Conservation (phyloP, 2,797 vertebrate genomes). For the Florisuga fusca region DNA sequence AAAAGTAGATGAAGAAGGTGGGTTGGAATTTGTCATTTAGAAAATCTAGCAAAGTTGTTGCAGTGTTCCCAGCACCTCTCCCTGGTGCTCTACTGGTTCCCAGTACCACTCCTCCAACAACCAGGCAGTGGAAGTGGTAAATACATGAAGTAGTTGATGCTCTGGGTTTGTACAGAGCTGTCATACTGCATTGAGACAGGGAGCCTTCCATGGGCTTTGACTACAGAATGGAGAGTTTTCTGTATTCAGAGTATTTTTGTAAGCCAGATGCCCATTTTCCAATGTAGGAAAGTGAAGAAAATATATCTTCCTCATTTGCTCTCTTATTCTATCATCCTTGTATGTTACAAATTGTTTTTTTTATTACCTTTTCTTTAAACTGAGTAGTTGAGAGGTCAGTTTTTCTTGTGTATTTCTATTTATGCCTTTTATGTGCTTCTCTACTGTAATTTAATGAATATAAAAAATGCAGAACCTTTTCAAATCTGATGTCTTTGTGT, state of each 20-base stretch:
- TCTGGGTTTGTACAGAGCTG: neutral
- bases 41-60: neutral
- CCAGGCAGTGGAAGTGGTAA: neutral
- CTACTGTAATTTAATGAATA: neutral
- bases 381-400: neutral
- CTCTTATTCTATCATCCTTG: accelerated
- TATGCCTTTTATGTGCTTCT: neutral
- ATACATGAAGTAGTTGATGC: neutral
- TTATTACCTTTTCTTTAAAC: neutral
- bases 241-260: neutral
- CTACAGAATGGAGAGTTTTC: neutral
- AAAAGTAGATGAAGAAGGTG: conserved; percentile 1
- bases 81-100: too few species aligned
- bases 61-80: neutral
- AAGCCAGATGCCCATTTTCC: neutral
- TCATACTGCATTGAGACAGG: neutral
- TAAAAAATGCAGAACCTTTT: neutral
- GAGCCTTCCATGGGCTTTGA: neutral
- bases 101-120: too few species aligned
- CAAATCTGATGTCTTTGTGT: neutral
- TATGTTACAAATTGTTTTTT: neutral
- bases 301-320: neutral
- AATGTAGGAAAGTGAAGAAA: neutral
- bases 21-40: neutral
- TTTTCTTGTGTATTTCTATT: neutral